phyloP scores from a whole-genome alignment of 2,113 vertebrate genomes.

The Amia ocellicauda region DNA sequence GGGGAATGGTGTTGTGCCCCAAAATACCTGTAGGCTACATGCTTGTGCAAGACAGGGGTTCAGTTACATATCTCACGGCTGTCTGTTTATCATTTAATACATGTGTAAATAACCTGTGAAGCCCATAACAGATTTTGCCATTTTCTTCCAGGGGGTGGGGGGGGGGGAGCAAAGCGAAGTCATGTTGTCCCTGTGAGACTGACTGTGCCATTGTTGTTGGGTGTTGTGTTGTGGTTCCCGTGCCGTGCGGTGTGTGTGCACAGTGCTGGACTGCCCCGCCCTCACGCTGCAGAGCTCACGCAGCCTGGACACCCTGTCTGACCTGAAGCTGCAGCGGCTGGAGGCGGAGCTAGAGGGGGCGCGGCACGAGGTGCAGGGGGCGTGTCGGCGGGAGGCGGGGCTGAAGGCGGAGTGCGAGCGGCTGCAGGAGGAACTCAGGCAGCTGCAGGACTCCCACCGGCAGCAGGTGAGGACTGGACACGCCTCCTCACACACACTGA shows the following conservation, averaged over 20 bases:
- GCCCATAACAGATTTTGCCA: too few relatives aligned
- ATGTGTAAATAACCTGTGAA: too few relatives aligned
- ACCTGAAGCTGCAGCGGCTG: constrained; percentile 73
- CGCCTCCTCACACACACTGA: background rate
- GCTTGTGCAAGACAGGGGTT: too few relatives aligned
- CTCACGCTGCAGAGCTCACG: constrained; percentile 77
- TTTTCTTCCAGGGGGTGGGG: too few relatives aligned
- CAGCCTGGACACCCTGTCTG: constrained; percentile 67
- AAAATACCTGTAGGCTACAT: too few relatives aligned
- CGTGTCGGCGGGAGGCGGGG: constrained; percentile 86
- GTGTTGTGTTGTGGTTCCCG: too few relatives aligned
- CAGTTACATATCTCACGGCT: too few relatives aligned
- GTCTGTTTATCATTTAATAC: too few relatives aligned
- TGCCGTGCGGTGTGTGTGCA: background rate
- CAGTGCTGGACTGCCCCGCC: constrained; percentile 72
- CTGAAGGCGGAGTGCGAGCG: constrained; percentile 82
- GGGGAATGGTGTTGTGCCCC: too few relatives aligned
- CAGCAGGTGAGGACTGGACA: constrained; percentile 73
- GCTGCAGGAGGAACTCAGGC: constrained; percentile 82
- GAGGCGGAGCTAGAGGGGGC: constrained; percentile 88
- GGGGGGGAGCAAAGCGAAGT: too few relatives aligned
- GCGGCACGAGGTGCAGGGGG: constrained; percentile 78
- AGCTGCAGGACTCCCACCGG: constrained; percentile 78
- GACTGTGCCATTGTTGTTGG: too few relatives aligned
- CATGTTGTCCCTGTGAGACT: too few relatives aligned